phyloP scores from a whole-genome alignment of 1,140 invertebrate genomes.

The Penaeus vannamei region DNA sequence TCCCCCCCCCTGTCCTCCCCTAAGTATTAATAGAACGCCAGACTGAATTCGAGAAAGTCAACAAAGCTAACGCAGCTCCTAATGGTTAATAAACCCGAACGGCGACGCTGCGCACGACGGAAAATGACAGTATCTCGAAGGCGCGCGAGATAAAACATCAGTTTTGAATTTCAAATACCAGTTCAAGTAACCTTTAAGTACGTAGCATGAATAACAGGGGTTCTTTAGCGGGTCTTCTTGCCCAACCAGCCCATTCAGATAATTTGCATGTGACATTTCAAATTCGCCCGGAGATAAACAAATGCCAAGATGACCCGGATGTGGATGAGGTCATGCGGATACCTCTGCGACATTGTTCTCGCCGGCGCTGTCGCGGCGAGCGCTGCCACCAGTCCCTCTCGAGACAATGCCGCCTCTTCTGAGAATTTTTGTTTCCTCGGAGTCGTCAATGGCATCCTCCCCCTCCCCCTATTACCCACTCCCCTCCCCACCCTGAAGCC shows the following conservation, averaged over 20 bases:
- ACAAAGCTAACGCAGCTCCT: too few relatives aligned
- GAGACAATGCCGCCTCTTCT: neutral
- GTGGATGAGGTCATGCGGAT: slow-evolving; percentile 41
- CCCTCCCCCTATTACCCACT: too few relatives aligned
- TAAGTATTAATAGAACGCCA: too few relatives aligned
- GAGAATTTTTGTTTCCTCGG: neutral
- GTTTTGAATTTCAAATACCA: too few relatives aligned
- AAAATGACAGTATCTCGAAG: too few relatives aligned
- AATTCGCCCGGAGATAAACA: slow-evolving; percentile 42
- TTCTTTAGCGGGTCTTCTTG: neutral
- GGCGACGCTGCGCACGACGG: too few relatives aligned
- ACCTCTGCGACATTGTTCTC: neutral
- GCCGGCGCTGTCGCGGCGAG: neutral
- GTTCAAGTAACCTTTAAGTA: too few relatives aligned
- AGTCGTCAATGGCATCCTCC: neutral
- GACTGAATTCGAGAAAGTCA: too few relatives aligned
- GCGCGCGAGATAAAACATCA: neutral
- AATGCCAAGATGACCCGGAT: slow-evolving; percentile 47
- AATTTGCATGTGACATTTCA: slow-evolving; percentile 43
- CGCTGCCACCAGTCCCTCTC: neutral
- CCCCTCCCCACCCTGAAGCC: too few relatives aligned
- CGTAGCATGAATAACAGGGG: too few relatives aligned
- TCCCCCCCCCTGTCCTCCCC: neutral
- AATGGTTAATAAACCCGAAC: too few relatives aligned
- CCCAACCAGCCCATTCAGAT: slow-evolving; percentile 3